Conservation (phyloP, 2,797 vertebrate genomes). For the Premnoplex brunnescens region DNA sequence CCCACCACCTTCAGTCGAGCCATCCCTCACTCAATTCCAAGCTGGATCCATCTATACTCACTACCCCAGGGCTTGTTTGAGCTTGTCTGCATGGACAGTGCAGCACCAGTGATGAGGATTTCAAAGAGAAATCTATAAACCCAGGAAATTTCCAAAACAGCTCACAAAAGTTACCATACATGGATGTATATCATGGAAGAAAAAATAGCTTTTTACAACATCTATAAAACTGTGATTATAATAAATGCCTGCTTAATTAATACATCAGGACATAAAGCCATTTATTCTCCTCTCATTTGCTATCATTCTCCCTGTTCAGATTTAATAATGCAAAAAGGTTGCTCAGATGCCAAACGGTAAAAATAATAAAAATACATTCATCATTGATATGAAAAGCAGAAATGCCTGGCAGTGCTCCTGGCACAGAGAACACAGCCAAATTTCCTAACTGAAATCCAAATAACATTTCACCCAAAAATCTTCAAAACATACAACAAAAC, state of each 20-base stretch:
- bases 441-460: slow-evolving; percentile 36
- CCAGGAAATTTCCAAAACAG: slow-evolving; percentile 20
- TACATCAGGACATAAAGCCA: slow-evolving; percentile 77
- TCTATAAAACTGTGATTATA: slow-evolving; percentile 78
- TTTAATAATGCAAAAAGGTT: slow-evolving; percentile 81
- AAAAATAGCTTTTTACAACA: slow-evolving; percentile 75
- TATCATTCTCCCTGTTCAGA: slow-evolving; percentile 73
- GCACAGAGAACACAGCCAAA: slow-evolving; percentile 40
- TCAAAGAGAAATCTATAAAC: slow-evolving; percentile 23
- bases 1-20: background rate
- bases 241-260: slow-evolving; percentile 83
- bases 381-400: slow-evolving; percentile 67
- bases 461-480: slow-evolving; percentile 13
- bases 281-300: slow-evolving; percentile 79
- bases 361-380: slow-evolving; percentile 79
- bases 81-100: background rate
- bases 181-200: slow-evolving; percentile 18
- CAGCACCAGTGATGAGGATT: background rate
- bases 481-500: background rate
- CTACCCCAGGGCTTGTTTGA: background rate
- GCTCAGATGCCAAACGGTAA: slow-evolving; percentile 74
- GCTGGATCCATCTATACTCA: background rate
- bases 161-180: slow-evolving; percentile 40
- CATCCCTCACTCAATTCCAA: background rate
- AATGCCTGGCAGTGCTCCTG: slow-evolving; percentile 48